These are phyloP conservation scores for Umimayanthus chanpuru DNA, from an alignment of 92 coral and sea anemone genomes.

Conservation along the genomic window DNA sequence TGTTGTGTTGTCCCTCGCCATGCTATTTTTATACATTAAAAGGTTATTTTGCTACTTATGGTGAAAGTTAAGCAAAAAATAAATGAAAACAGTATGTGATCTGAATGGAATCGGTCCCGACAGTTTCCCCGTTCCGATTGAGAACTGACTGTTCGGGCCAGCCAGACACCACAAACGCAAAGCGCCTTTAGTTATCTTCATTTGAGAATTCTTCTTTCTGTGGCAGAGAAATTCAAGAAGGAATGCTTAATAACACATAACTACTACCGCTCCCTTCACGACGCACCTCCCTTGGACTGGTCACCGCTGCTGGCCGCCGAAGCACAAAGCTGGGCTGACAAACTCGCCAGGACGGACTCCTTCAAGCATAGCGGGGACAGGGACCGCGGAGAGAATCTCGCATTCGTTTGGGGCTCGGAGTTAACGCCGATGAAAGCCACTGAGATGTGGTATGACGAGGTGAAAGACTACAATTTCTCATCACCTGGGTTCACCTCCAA, in stretches of 20 bases:
- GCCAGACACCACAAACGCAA: neutral
- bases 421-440: conserved; percentile 89
- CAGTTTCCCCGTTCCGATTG: neutral
- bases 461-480: conserved; percentile 78
- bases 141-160: neutral
- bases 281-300: conserved; percentile 83
- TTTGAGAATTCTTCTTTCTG: conserved; percentile 22
- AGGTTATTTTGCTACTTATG: neutral
- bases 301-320: conserved; percentile 86
- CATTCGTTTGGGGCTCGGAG: conserved; percentile 83
- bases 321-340: conserved; percentile 96
- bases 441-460: conserved; percentile 95
- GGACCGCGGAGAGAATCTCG: conserved; percentile 91
- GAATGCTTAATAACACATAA: conserved; percentile 95
- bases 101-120: neutral
- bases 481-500: conserved; percentile 88
- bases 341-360: conserved; percentile 77
- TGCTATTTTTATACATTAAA: too few species aligned
- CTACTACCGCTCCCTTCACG: conserved; percentile 96
- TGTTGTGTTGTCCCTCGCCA: neutral
- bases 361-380: conserved; percentile 86
- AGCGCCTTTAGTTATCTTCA: neutral
- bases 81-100: neutral
- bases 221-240: conserved; percentile 85
- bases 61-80: neutral